Percentiles rank a stretch among this genome's conserved stretches.
phyloP scores from a whole-genome alignment of 2,113 vertebrate genomes.

The Centropus unirufus region DNA sequence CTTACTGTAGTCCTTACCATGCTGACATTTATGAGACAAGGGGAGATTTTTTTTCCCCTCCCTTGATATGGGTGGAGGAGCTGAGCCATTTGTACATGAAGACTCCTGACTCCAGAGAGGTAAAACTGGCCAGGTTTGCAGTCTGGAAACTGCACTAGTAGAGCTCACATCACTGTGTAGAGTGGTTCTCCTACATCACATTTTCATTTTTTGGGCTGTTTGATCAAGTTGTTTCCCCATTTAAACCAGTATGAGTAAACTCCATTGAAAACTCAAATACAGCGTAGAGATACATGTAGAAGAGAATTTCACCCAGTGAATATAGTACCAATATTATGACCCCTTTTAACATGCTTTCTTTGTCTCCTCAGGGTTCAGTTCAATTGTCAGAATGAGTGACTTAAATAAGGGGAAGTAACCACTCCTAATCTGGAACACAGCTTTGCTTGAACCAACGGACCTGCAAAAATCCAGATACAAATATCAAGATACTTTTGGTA shows the following conservation, averaged over 20 bases:
- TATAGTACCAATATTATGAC: not conserved
- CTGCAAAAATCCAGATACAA: not conserved
- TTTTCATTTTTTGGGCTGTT: not conserved
- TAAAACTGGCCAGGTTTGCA: not conserved
- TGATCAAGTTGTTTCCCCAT: not conserved
- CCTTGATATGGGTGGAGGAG: accelerated
- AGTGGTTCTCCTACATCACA: accelerated
- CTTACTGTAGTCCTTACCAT: not conserved
- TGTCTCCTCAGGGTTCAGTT: not conserved
- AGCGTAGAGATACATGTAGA: not conserved
- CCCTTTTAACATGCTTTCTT: not conserved
- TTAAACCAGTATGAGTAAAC: not conserved
- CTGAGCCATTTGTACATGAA: not conserved
- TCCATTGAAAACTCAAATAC: not conserved
- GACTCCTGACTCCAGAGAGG: not conserved
- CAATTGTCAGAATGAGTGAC: not conserved
- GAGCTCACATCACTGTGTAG: not conserved
- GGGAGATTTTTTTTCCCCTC: accelerated
- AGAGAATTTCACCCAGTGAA: not conserved
- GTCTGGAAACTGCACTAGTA: not conserved
- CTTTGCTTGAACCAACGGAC: not conserved
- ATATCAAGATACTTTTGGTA: not conserved
- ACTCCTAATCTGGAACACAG: not conserved
- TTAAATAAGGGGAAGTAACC: not conserved
- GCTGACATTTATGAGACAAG: not conserved